These are phyloP conservation scores for Parnassius glacialis DNA, from an alignment of 2,888 invertebrate species.

Conservation along the genomic window DNA sequence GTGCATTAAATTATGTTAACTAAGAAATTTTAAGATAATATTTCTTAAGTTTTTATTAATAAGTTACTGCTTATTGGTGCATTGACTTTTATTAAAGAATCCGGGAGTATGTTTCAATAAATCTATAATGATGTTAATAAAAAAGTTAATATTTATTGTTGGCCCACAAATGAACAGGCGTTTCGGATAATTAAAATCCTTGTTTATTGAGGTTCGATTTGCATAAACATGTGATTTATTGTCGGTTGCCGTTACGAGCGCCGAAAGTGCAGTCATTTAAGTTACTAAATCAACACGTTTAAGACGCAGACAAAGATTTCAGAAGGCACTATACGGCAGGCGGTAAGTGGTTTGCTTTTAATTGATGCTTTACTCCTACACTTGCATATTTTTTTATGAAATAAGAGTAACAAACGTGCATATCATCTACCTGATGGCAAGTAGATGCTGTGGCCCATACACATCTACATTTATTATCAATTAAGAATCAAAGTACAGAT, in stretches of 20 bases:
- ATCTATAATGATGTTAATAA: background rate
- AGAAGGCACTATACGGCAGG: background rate
- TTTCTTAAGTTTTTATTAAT: no score
- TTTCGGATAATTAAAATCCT: constrained; percentile 10
- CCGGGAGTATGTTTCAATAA: background rate
- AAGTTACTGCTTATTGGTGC: background rate
- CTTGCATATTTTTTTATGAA: no score
- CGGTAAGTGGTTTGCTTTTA: no score
- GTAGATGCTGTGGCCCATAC: no score
- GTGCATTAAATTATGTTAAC: no score
- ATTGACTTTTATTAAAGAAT: background rate
- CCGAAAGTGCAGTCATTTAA: background rate
- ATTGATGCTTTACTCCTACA: no score
- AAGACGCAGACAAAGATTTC: background rate
- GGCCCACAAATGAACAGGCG: constrained; percentile 12
- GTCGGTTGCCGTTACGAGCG: background rate
- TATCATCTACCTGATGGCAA: no score
- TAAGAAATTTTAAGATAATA: background rate
- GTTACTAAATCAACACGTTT: constrained; percentile 3
- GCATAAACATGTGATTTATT: constrained; percentile 23
- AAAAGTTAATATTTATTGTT: constrained; percentile 7
- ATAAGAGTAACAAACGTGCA: no score
- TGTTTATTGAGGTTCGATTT: constrained; percentile 21
- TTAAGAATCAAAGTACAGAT: no score
- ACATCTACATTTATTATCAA: no score